These are phyloP conservation scores for Dyspetes luteomarginatus DNA, from an alignment of 2,888 invertebrate species.

Conservation along the genomic window DNA sequence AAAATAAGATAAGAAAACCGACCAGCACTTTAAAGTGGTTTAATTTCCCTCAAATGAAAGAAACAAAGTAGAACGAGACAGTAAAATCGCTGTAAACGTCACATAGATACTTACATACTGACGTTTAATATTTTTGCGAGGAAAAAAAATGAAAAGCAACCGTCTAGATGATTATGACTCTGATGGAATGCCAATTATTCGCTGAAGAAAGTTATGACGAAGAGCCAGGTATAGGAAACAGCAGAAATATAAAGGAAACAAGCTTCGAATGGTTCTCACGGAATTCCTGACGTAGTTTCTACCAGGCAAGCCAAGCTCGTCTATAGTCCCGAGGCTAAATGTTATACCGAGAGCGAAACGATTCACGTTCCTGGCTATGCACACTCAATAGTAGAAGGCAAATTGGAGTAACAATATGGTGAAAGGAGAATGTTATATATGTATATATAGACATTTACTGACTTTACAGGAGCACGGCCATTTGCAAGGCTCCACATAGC, in stretches of 20 bases:
- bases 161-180: neutral
- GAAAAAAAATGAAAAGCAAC: neutral
- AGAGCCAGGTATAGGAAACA: neutral
- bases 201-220: slow-evolving; percentile 46
- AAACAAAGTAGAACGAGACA: too few species aligned
- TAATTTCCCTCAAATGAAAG: too few species aligned
- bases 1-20: too few species aligned
- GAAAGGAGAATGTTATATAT: slow-evolving; percentile 16
- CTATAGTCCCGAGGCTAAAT: slow-evolving; percentile 45
- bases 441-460: neutral
- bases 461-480: neutral
- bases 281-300: slow-evolving; percentile 56
- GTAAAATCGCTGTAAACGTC: too few species aligned
- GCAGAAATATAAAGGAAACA: slow-evolving; percentile 5
- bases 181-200: slow-evolving; percentile 20
- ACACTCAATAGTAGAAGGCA: neutral
- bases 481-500: neutral
- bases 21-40: too few species aligned
- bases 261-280: slow-evolving; percentile 39
- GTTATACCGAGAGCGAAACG: slow-evolving; percentile 16
- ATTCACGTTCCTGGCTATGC: neutral
- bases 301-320: slow-evolving; percentile 9
- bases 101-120: neutral
- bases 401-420: slow-evolving; percentile 45
- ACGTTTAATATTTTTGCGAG: neutral